Conservation (phyloP, 2,888 invertebrate species). For the Melinopterus prodromus region DNA sequence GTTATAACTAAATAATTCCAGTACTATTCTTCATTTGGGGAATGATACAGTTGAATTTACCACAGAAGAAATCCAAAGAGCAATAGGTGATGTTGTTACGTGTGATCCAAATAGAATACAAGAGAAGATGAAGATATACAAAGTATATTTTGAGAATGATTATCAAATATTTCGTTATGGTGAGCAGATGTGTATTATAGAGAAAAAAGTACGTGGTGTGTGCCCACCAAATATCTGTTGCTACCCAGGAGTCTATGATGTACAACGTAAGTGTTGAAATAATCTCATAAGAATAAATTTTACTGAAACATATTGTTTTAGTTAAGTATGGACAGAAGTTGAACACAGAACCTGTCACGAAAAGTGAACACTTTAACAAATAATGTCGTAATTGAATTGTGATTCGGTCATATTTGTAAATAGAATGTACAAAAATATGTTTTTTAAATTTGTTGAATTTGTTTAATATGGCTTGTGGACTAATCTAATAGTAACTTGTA, state of each 20-base stretch:
- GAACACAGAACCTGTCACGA: neutral
- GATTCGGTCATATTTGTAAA: neutral
- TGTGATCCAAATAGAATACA: neutral
- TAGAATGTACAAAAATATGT: too few relatives aligned
- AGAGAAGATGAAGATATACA: neutral
- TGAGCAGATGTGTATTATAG: neutral
- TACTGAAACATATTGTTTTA: too few relatives aligned
- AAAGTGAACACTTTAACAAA: neutral
- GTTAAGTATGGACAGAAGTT: neutral
- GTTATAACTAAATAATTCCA: neutral
- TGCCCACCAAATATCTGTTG: neutral
- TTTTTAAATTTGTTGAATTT: too few relatives aligned
- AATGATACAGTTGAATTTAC: neutral
- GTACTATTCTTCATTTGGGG: neutral
- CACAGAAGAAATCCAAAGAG: neutral
- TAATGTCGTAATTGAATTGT: neutral
- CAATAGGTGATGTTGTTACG: neutral
- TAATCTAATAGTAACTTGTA: too few relatives aligned
- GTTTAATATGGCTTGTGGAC: too few relatives aligned
- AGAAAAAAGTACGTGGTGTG: neutral
- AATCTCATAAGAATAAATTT: too few relatives aligned
- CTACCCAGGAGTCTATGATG: neutral
- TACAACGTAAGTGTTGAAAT: neutral
- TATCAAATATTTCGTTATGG: neutral
- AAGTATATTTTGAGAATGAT: neutral